These are phyloP conservation scores for Hemibagrus wyckioides DNA, from an alignment of 2,113 vertebrate genomes.

Conservation along the genomic window DNA sequence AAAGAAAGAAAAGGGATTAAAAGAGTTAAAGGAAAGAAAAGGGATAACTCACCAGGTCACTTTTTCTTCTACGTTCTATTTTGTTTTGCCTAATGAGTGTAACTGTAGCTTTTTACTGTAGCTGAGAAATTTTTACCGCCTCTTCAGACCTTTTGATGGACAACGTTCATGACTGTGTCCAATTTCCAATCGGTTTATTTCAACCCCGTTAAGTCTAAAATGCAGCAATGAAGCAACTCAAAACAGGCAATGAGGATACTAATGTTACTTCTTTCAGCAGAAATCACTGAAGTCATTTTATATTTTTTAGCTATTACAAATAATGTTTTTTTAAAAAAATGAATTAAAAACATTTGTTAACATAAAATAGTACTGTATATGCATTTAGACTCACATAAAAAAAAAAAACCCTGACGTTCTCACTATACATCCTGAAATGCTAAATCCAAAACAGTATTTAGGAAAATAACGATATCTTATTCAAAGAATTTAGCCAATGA, in stretches of 20 bases:
- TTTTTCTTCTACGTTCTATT: conserved; percentile 47
- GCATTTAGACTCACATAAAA: background rate
- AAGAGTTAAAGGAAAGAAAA: conserved; percentile 1
- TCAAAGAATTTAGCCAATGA: background rate
- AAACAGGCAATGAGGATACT: background rate
- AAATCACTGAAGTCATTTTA: background rate
- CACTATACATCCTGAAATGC: background rate
- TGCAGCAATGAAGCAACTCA: background rate
- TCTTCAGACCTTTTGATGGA: conserved; percentile 58
- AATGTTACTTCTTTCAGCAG: background rate
- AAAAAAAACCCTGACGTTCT: background rate
- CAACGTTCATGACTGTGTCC: conserved; percentile 40
- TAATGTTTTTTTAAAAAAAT: background rate
- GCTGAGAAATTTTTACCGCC: conserved; percentile 62
- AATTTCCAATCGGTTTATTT: conserved; percentile 45
- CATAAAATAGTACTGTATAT: background rate
- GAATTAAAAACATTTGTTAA: background rate
- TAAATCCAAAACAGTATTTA: too few species aligned
- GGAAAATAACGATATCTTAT: background rate
- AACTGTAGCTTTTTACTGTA: conserved; percentile 53
- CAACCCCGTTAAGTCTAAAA: background rate
- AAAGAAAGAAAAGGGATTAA: conserved; percentile 10
- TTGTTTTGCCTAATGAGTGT: conserved; percentile 60
- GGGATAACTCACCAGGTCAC: conserved; percentile 33
- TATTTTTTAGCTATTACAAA: background rate